A percentile compares a stretch with the other conserved stretches of the same genome.
These are phyloP conservation scores for Chiloscyllium plagiosum DNA, from an alignment of 2,113 vertebrate species.

Conservation along the genomic window DNA sequence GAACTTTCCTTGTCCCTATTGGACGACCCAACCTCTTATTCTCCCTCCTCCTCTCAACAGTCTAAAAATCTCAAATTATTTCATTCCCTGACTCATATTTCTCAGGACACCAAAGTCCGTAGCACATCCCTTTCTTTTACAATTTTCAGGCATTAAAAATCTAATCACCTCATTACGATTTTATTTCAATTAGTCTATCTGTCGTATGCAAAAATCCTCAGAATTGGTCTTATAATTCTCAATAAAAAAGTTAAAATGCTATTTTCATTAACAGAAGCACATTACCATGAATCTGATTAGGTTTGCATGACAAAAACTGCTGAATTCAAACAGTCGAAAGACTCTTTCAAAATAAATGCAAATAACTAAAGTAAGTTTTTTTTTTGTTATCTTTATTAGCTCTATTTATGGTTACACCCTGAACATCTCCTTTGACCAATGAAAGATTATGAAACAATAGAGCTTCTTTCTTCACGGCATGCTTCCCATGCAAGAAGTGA, in stretches of 20 bases:
- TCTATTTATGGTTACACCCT: background rate
- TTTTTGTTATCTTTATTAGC: background rate
- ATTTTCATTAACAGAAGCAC: background rate
- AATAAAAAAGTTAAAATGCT: background rate
- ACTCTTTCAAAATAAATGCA: background rate
- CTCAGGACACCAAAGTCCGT: background rate
- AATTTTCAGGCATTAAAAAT: background rate
- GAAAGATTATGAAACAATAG: background rate
- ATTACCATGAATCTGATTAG: background rate
- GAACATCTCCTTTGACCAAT: background rate
- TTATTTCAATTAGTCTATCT: background rate
- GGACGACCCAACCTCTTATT: background rate
- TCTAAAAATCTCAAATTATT: background rate
- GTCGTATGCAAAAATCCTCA: background rate
- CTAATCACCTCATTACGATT: background rate
- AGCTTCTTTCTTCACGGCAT: background rate
- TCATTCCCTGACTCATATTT: background rate
- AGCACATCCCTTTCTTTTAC: background rate
- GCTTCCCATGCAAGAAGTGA: background rate
- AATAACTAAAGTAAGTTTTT: constrained; percentile 12
- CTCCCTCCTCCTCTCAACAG: background rate
- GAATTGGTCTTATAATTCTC: background rate
- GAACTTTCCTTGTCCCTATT: background rate
- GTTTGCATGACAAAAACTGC: background rate
- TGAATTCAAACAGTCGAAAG: background rate